Evolutionary conservation across 1,140 invertebrate genomes (phyloP).

Genomic region (Schmidtea mediterranea): DNA sequence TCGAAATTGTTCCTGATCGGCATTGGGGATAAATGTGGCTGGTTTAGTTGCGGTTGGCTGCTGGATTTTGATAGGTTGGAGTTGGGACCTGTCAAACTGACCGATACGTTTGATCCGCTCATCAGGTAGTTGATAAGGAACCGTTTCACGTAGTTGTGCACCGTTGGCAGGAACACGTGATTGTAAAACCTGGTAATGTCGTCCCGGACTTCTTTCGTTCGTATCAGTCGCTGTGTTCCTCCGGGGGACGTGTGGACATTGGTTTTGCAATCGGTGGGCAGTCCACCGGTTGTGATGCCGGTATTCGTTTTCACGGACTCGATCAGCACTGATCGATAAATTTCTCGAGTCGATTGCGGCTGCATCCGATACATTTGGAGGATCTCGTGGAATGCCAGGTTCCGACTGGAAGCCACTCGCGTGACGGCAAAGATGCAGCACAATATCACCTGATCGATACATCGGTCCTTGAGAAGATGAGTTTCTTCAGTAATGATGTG

Average conservation of each 20-base stretch:
- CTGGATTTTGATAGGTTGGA: too few species aligned
- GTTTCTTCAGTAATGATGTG: background rate
- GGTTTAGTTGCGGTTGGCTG: too few species aligned
- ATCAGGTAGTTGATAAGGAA: too few species aligned
- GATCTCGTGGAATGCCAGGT: background rate
- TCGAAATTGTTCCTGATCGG: too few species aligned
- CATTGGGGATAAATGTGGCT: too few species aligned
- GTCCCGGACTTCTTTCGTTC: background rate
- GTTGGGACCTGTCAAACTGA: too few species aligned
- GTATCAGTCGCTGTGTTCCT: too few species aligned
- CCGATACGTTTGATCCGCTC: too few species aligned
- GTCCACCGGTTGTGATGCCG: background rate
- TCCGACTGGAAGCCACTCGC: background rate
- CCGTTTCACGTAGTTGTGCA: background rate
- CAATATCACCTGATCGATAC: background rate
- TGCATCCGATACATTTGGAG: background rate
- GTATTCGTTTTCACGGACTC: background rate
- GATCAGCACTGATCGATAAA: background rate
- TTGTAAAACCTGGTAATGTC: constrained; percentile 3
- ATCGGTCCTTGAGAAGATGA: background rate
- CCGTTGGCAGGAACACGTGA: background rate
- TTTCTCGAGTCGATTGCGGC: background rate
- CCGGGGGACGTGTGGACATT: too few species aligned
- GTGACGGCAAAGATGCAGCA: background rate
- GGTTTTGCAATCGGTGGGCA: too few species aligned